Evolutionary conservation across 2,888 invertebrate species (phyloP).

Genomic region (Furcula furcula): DNA sequence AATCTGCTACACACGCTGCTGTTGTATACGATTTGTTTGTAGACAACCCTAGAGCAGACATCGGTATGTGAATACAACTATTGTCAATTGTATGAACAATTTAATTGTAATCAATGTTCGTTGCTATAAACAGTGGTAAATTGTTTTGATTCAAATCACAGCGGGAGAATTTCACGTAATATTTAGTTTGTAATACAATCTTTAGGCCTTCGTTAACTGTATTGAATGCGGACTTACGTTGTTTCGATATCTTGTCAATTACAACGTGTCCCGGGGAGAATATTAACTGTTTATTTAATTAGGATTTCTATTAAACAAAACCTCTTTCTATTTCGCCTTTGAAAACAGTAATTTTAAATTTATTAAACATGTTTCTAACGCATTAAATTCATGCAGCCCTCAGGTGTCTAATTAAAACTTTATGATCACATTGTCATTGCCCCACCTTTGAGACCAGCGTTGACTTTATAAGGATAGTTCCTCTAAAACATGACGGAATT

Average conservation of each 20-base stretch:
- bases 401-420: constrained; percentile 18
- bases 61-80: constrained; percentile 6
- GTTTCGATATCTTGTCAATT: too few species aligned
- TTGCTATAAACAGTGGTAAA: constrained; percentile 12
- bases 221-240: not conserved
- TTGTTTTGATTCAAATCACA: constrained; percentile 25
- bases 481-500: constrained; percentile 5
- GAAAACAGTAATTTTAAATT: too few species aligned
- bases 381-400: too few species aligned
- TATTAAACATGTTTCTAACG: too few species aligned
- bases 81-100: constrained; percentile 10
- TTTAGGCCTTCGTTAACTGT: too few species aligned
- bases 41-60: not conserved
- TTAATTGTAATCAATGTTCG: constrained; percentile 13
- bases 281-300: too few species aligned
- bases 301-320: too few species aligned
- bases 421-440: constrained; percentile 8
- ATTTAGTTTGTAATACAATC: constrained; percentile 3
- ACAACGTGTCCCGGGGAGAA: too few species aligned
- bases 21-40: too few species aligned
- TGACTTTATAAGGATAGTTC: constrained; percentile 17
- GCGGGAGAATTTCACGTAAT: constrained; percentile 15
- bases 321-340: too few species aligned
- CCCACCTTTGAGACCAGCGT: constrained; percentile 1
- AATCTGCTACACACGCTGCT: too few species aligned